Evolutionary conservation across 1,140 invertebrate species (phyloP), one percentile per base, ranked within the genome.

Genomic region (Drosophila pandora): DNA sequence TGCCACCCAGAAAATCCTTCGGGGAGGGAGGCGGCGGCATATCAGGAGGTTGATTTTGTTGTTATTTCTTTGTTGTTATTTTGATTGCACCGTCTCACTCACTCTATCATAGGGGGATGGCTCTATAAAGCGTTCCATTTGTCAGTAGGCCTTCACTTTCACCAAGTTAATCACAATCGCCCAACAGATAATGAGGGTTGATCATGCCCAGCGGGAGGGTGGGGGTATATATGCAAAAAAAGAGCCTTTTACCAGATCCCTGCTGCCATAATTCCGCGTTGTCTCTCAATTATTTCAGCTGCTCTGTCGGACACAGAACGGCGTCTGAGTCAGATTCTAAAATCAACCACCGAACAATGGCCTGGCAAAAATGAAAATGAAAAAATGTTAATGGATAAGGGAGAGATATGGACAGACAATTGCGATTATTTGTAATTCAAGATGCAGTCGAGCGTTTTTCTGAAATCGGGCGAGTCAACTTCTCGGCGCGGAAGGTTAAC

Each of bases 251-350:
- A 12, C 56, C 49, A 50, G 13, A 50, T 52, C 37, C 58, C 34
- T 47, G 48, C 79, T 82, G 79, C 74, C 56, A 69, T 82, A 79
- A 79, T 76, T 67, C 74, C 80, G 79, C 75, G 75, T 83, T 88
- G 82, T 90, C 84, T 90, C 79, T 90, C 79, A 84, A 90, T 90
- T 90, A 90, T 90, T 90, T 90, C 88, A 90, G 88, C 88, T 90
- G 88, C 88, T 63, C 47, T 65, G 39, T 9, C 32, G 62, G 54
- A 32, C 32, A 32, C 32, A 8, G 8, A 65, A 48, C 60, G 65
- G 21, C 45, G 32, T 25, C 41, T 32, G 53, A 53, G 63, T 43
- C 56, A 48, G 47, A 54, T 23, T 50, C 28, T 23, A 13, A 54
- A 60, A 65, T 47, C 63, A 52, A 52, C 63, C 62, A 82, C 53